A percentile compares a stretch with the other conserved stretches of the same genome.
Evolutionary conservation across 2,113 vertebrate genomes (phyloP).

Genomic region (Hypocryptadius cinnamomeus): DNA sequence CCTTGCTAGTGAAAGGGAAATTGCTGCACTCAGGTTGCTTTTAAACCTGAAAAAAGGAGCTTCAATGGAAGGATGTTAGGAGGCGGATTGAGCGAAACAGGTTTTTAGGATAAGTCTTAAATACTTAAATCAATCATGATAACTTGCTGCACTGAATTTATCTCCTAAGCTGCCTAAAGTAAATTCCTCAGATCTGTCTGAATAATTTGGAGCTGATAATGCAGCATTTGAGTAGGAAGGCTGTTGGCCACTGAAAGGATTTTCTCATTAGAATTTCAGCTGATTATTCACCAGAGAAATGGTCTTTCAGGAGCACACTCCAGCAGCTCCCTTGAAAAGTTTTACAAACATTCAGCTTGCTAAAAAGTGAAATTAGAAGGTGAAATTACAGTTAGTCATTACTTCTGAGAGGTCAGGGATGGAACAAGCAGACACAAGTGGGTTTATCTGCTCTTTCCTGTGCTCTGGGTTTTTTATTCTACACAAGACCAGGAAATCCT

Average conservation of each 20-base stretch:
- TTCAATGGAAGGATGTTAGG: not conserved
- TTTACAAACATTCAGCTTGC: not conserved
- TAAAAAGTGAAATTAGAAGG: not conserved
- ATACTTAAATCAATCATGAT: conserved; percentile 11
- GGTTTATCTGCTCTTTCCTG: not conserved
- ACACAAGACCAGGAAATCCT: not conserved
- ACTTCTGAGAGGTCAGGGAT: not conserved
- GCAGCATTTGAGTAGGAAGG: not conserved
- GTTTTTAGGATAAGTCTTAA: conserved; percentile 44
- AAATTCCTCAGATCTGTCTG: conserved; percentile 36
- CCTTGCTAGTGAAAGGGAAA: not conserved
- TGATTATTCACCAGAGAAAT: not conserved
- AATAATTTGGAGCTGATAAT: conserved; percentile 42
- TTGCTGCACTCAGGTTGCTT: not conserved
- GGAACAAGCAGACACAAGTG: not conserved
- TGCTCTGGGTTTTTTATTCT: not conserved
- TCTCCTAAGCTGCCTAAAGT: conserved; percentile 43
- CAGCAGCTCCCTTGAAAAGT: not conserved
- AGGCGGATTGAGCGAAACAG: not conserved
- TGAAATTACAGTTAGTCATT: not conserved
- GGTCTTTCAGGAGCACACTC: not conserved
- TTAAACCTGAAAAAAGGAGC: not conserved
- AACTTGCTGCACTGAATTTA: conserved; percentile 31
- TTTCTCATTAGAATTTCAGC: conserved; percentile 35
- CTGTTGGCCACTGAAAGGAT: conserved; percentile 21